Evolutionary conservation across 2,888 invertebrate genomes (phyloP), one percentile per base, ranked within the genome.

Genomic region (Tricholauxania praeusta): DNA sequence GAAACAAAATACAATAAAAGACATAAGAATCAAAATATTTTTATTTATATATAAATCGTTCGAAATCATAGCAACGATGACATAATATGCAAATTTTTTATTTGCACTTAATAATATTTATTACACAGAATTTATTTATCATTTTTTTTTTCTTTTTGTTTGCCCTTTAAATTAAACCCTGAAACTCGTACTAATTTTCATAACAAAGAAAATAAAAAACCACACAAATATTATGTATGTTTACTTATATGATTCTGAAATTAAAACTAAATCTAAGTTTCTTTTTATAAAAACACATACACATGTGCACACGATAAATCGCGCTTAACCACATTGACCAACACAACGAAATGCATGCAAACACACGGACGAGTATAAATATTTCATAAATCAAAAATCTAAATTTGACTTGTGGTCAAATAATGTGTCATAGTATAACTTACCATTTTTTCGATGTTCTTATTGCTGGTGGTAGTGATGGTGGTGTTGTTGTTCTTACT

Each of bases 91-190:
- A 8, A 39, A 39, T 39, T 39, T 39, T 39, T 39, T 39, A 39
- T 39, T 39, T 39, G 39, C 39, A 39, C 39, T 39, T 39, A 10
- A 39, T 39, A 39, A 39, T 39, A 39, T 39, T 39, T 39, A 39
- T 39, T 39, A 39, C 39, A 39, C 32, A 15, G 19, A 22, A 39
- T 22, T 1, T 66, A 39, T 72, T 66, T 59, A n/a, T n/a, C n/a
- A 66, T 72, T 66, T 49, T 49, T 66, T 72, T 66, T 49, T 55
- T 66, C 55, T 47, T 65, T 59, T 59, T 59, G 65, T 49, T 52
- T 59, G 51, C 65, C 65, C 72, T 72, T 15, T 72, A 2, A 62
- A 32, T 65, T 72, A 66, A 66, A 66, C 65, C 72, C 65, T 72
- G 65, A 65, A 65, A 32, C 32, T 49, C 53, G 22, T 63, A 63